A percentile compares a stretch with the other conserved stretches of the same genome.
Evolutionary conservation across 2,113 vertebrate genomes (phyloP).

Genomic region (Xyliphius kryptos): DNA sequence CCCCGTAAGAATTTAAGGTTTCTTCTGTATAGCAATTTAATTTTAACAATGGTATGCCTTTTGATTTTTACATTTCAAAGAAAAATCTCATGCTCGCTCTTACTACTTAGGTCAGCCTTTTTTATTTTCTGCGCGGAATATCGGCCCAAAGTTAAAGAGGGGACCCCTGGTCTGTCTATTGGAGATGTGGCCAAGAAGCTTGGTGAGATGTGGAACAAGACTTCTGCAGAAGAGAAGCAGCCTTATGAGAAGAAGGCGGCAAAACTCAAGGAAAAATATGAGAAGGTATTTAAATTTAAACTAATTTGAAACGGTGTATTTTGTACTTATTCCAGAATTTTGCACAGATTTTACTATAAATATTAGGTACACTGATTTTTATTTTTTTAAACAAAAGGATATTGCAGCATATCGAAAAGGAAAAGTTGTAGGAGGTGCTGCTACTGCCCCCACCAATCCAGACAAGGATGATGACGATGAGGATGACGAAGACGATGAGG

Average conservation of each 20-base stretch:
- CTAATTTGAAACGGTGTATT: too few species aligned
- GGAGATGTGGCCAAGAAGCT: slow-evolving; percentile 92
- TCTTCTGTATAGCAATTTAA: background rate
- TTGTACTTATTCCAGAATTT: too few species aligned
- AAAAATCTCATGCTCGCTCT: too few species aligned
- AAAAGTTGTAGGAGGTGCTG: slow-evolving; percentile 70
- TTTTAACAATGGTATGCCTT: too few species aligned
- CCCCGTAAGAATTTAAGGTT: slow-evolving; percentile 76
- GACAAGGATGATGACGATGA: slow-evolving; percentile 88
- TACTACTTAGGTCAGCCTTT: slow-evolving; percentile 81
- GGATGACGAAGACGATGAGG: slow-evolving; percentile 86
- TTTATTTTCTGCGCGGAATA: slow-evolving; percentile 96
- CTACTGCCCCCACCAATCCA: slow-evolving; percentile 78
- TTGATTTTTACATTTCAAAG: too few species aligned
- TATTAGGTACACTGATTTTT: too few species aligned
- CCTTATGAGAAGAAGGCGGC: slow-evolving; percentile 93
- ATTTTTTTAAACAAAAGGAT: too few species aligned
- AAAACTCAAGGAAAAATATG: slow-evolving; percentile 99
- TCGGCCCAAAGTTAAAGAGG: slow-evolving; percentile 93
- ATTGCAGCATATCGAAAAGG: slow-evolving; percentile 90
- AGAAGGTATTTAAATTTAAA: slow-evolving; percentile 72
- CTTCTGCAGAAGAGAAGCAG: slow-evolving; percentile 83
- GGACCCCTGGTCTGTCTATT: slow-evolving; percentile 82
- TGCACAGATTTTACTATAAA: too few species aligned
- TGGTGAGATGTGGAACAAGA: slow-evolving; percentile 96